These are phyloP conservation scores for Chymomyza fuscimana DNA, from an alignment of 2,888 invertebrate genomes.

Conservation along the genomic window DNA sequence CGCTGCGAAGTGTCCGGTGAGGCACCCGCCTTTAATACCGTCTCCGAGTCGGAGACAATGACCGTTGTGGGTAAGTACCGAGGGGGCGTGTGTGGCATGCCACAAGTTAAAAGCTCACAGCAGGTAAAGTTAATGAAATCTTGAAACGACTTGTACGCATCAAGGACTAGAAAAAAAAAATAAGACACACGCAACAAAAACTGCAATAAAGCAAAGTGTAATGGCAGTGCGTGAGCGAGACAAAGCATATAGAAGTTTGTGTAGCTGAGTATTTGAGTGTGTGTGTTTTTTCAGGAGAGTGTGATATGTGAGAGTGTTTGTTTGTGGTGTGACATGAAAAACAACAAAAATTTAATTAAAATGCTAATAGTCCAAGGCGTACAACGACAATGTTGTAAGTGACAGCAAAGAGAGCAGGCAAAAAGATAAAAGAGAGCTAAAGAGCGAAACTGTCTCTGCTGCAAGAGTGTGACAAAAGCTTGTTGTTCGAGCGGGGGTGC, in stretches of 20 bases:
- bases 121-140: constrained; percentile 1
- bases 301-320: constrained; percentile 9
- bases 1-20: constrained; percentile 90
- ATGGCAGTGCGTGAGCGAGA: background rate
- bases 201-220: constrained; percentile 16
- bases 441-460: background rate
- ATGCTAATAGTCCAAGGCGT: constrained; percentile 65
- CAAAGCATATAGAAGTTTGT: no score
- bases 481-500: constrained; percentile 39
- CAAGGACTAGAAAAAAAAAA: background rate
- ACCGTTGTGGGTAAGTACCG: constrained; percentile 85
- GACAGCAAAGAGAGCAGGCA: background rate
- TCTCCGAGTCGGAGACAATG: constrained; percentile 87
- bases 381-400: constrained; percentile 60
- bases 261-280: no score
- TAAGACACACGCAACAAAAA: constrained; percentile 2
- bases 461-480: background rate
- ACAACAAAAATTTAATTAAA: constrained; percentile 71
- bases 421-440: background rate
- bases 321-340: constrained; percentile 14
- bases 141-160: background rate
- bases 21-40: constrained; percentile 88
- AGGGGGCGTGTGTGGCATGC: background rate
- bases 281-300: background rate
- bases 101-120: background rate